A percentile compares a stretch with the other conserved stretches of the same genome.
phyloP scores from a whole-genome alignment of 2,113 vertebrate species.

The Hirundichthys speculiger region DNA sequence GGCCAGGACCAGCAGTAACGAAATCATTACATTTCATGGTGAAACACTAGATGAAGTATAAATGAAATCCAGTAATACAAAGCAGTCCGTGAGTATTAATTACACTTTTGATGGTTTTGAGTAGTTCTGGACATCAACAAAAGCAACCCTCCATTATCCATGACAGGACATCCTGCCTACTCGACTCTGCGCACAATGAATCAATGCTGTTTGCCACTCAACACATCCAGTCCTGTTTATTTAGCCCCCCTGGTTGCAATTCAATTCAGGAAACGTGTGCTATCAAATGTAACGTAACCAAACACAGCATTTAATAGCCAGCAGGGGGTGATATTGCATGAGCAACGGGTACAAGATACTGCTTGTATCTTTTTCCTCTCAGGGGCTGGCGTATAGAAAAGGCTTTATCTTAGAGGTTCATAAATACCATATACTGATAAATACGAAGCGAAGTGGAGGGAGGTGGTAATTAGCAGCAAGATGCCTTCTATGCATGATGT shows the following conservation, averaged over 20 bases:
- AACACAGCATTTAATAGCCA: constrained; percentile 12
- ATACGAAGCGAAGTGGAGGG: constrained; percentile 28
- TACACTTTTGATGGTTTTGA: constrained; percentile 11
- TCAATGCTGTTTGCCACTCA: constrained; percentile 40
- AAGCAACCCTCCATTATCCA: background rate
- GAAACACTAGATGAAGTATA: constrained; percentile 14
- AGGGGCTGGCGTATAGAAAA: constrained; percentile 21
- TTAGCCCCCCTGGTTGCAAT: constrained; percentile 10
- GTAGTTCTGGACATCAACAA: constrained; percentile 24
- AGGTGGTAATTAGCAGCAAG: constrained; percentile 17
- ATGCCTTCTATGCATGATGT: constrained; percentile 17
- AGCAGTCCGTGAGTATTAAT: constrained; percentile 7
- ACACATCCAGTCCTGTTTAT: constrained; percentile 32
- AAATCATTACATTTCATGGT: background rate
- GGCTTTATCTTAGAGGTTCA: constrained; percentile 41
- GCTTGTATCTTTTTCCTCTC: background rate
- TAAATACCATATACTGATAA: constrained; percentile 44
- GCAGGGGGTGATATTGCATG: constrained; percentile 51
- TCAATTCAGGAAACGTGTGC: constrained; percentile 16
- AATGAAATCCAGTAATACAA: constrained; percentile 23
- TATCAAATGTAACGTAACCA: background rate
- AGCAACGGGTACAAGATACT: background rate
- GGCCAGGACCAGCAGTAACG: constrained; percentile 6
- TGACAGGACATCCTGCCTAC: constrained; percentile 54
- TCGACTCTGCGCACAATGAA: constrained; percentile 9